Conservation (phyloP, 2,113 vertebrate species). For the Scopus umbretta region DNA sequence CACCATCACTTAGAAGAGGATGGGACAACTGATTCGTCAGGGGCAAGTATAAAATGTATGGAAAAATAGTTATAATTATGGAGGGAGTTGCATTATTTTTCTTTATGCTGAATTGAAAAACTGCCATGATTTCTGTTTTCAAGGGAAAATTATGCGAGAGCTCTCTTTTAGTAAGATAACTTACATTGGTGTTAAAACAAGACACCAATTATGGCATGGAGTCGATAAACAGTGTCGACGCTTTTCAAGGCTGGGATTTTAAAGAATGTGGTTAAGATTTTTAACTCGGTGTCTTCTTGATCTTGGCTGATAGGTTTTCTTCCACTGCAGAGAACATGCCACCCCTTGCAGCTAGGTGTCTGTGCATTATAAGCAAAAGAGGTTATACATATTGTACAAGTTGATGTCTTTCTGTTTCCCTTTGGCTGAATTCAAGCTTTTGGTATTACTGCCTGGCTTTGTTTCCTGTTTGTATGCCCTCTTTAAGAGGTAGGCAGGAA, state of each 20-base stretch:
- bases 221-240: rapidly evolving
- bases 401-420: neutral
- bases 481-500: neutral
- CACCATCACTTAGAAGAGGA: neutral
- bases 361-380: neutral
- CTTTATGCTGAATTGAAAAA: neutral
- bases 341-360: neutral
- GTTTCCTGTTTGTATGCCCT: neutral
- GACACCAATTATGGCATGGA: rapidly evolving
- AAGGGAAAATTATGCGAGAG: neutral
- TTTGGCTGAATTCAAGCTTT: neutral
- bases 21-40: neutral
- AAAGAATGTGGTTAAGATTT: neutral
- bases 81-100: neutral
- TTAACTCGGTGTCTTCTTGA: neutral
- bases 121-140: neutral
- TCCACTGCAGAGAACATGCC: neutral
- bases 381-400: neutral
- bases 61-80: neutral
- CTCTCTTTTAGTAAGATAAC: neutral
- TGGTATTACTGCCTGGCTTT: neutral
- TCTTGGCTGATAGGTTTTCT: neutral
- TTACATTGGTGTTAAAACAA: neutral
- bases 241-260: neutral
- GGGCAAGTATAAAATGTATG: neutral